Percentiles rank a stretch among this genome's conserved stretches.
Conservation (phyloP, 1,140 invertebrate species). For the Drosophila triauraria region DNA sequence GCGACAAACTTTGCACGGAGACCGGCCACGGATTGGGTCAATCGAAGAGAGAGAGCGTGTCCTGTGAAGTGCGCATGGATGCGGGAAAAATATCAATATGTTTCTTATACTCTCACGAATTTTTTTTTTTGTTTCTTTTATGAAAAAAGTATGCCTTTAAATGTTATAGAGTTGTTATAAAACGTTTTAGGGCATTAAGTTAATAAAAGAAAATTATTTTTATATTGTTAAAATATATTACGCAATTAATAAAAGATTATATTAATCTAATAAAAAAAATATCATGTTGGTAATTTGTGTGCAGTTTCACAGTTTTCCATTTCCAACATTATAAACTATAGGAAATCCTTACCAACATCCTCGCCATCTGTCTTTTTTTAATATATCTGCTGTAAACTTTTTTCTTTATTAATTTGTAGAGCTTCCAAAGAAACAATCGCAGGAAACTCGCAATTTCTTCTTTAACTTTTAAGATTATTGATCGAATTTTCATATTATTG, state of each 20-base stretch:
- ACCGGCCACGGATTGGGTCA: conserved; percentile 5
- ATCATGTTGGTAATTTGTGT: too few relatives aligned
- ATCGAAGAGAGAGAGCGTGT: conserved; percentile 13
- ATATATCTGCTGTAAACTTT: background rate
- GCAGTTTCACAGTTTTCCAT: too few relatives aligned
- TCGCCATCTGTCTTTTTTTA: background rate
- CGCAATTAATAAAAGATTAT: too few relatives aligned
- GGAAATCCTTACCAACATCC: background rate
- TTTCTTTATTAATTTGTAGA: background rate
- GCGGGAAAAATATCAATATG: background rate
- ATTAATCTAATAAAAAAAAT: too few relatives aligned
- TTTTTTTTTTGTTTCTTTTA: background rate
- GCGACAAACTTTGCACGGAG: conserved; percentile 52
- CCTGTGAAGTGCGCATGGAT: conserved; percentile 4
- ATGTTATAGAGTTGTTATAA: background rate
- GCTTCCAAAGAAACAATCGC: background rate
- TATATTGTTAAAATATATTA: too few relatives aligned
- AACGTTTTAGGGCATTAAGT: background rate
- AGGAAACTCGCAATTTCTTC: too few relatives aligned
- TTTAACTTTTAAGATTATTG: too few relatives aligned
- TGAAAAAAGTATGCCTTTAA: background rate
- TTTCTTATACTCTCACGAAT: background rate
- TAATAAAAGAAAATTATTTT: background rate
- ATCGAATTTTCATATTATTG: too few relatives aligned
- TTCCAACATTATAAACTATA: too few relatives aligned